Percentiles rank a stretch among this genome's conserved stretches.
Evolutionary conservation across 1,140 invertebrate genomes (phyloP).

Genomic region (Streblospio benedicti): DNA sequence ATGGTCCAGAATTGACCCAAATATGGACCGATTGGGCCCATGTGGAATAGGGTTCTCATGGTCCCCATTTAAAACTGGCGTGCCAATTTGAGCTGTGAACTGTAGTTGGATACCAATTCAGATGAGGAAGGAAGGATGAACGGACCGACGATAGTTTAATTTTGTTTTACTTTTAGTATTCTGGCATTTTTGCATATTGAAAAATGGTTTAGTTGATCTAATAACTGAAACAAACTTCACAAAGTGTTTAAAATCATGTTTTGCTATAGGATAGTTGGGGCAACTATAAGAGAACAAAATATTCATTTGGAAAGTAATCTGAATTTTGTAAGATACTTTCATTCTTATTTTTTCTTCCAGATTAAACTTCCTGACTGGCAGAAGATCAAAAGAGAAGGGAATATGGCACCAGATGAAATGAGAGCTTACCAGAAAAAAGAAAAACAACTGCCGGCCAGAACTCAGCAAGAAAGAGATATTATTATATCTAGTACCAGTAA

Average conservation of each 20-base stretch:
- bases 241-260: not conserved
- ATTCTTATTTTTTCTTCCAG: constrained; percentile 13
- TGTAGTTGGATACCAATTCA: too few relatives aligned
- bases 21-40: too few relatives aligned
- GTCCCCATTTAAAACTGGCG: too few relatives aligned
- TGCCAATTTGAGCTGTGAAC: too few relatives aligned
- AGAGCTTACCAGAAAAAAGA: constrained; percentile 29
- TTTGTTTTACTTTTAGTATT: too few relatives aligned
- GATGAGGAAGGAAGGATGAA: too few relatives aligned
- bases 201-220: too few relatives aligned
- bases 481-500: constrained; percentile 27
- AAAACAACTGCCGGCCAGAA: constrained; percentile 25
- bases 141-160: too few relatives aligned
- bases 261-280: not conserved
- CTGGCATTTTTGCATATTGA: too few relatives aligned
- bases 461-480: constrained; percentile 24
- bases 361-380: constrained; percentile 29
- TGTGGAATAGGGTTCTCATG: too few relatives aligned
- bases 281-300: not conserved
- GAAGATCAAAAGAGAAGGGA: constrained; percentile 21
- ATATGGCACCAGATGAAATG: constrained; percentile 25
- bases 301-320: not conserved
- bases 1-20: too few relatives aligned
- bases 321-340: not conserved
- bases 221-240: too few relatives aligned